Evolutionary conservation across 2,113 vertebrate species (phyloP), one percentile per base, ranked within the genome.

Genomic region (Hirundichthys speculiger): DNA sequence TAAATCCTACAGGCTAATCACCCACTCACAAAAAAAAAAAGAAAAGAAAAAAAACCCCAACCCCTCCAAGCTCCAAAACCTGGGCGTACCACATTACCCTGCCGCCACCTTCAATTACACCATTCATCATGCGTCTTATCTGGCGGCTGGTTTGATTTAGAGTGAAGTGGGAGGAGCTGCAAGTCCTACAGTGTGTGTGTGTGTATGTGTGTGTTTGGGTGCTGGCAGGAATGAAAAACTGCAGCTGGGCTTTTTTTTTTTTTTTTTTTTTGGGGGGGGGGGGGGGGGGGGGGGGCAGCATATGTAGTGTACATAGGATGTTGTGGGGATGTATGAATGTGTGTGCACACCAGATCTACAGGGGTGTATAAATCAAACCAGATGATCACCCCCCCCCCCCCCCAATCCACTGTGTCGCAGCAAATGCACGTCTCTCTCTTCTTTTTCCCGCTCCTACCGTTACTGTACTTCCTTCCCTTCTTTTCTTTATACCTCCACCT

Each of bases 1-100:
- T 92, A 91, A 93, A 93, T 91, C 90, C 84, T 75, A 66, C 77
- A 75, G 79, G 83, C 84, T 90, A 90, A 93, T 93, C 88, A 89
- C 75, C 77, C 74, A 49, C 68, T 87, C 71, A 40, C 75, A 78
- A 73, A 83, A 80, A 59, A 73, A 74, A 73, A 27, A 27, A 27
- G 8, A 27, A 27, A 3, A 45, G 16, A 18, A 42, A 18, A 1
- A n/a, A n/a, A n/a, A 13, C 68, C 84, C 52, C n/a, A 77, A 30
- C 62, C 38, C 51, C n/a, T 48, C 59, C 27, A 16, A 52, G 47
- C 20, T 3, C 48, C 42, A 54, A 87, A 82, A 70, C 49, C 65
- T 64, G 62, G 83, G 79, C 75, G 62, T 79, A 82, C 72, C 42
- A 80, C 85, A 84, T 90, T 85, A 87, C 86, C 76, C 69, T 51